These are phyloP conservation scores for Halesus radiatus DNA, from an alignment of 1,140 invertebrate species.

Conservation along the genomic window DNA sequence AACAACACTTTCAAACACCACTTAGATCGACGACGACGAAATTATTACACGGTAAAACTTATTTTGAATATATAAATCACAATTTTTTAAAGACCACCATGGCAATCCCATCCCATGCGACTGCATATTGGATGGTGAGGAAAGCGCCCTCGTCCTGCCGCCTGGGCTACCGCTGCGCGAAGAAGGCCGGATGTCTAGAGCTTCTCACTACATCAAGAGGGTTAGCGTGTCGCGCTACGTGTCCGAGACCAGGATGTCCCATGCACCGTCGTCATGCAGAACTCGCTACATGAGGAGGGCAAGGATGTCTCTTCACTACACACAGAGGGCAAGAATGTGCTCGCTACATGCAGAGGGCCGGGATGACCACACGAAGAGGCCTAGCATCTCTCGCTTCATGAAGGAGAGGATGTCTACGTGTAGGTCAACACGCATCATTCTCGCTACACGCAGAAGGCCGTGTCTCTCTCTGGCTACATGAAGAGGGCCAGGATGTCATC, in stretches of 20 bases:
- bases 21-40: slow-evolving; percentile 15
- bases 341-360: too few relatives aligned
- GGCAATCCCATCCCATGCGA: slow-evolving; percentile 31
- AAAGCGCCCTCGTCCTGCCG: not conserved
- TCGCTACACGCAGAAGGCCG: too few relatives aligned
- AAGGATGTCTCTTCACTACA: too few relatives aligned
- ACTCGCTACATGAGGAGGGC: too few relatives aligned
- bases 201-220: slow-evolving; percentile 52
- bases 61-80: slow-evolving; percentile 48
- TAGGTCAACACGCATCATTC: too few relatives aligned
- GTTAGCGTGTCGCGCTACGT: slow-evolving; percentile 48
- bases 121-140: slow-evolving; percentile 19
- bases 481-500: slow-evolving; percentile 58
- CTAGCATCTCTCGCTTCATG: too few relatives aligned
- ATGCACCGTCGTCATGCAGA: too few relatives aligned
- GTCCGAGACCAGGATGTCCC: too few relatives aligned
- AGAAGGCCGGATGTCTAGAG: too few relatives aligned
- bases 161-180: not conserved
- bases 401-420: too few relatives aligned
- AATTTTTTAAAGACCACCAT: slow-evolving; percentile 48
- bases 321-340: too few relatives aligned
- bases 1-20: slow-evolving; percentile 35
- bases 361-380: too few relatives aligned
- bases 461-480: slow-evolving; percentile 43
- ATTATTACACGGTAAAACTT: slow-evolving; percentile 43